A percentile compares a stretch with the other conserved stretches of the same genome.
These are phyloP conservation scores for Centropyge bicolor DNA, from an alignment of 2,797 vertebrate genomes.

Conservation along the genomic window DNA sequence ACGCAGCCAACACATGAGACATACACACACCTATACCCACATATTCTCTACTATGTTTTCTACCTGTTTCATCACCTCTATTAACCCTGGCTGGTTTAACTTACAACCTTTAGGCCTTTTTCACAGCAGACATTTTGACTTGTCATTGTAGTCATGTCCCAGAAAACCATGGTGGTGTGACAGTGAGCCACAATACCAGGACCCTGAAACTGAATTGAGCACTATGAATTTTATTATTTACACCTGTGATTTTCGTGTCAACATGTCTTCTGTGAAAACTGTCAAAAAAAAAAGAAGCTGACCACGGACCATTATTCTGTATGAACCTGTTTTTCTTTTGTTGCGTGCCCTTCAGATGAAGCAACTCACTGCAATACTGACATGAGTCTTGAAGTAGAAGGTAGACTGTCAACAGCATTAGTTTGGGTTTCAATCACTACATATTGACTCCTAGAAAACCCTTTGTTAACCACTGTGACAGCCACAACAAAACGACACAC, in stretches of 20 bases:
- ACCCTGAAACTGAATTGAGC: conserved; percentile 15
- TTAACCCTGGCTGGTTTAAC: conserved; percentile 10
- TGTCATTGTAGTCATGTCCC: not conserved
- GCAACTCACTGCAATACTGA: conserved; percentile 40
- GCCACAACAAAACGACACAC: not conserved
- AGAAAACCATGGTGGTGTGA: not conserved
- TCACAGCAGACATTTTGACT: conserved; percentile 1
- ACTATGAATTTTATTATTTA: not conserved
- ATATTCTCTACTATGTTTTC: not conserved
- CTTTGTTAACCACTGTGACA: conserved; percentile 45
- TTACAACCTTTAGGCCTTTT: not conserved
- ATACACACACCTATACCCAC: conserved; percentile 10
- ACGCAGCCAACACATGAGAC: conserved; percentile 18
- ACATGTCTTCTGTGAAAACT: not conserved
- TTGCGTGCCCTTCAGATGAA: conserved; percentile 38
- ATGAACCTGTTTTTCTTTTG: conserved; percentile 15
- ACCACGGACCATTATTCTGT: not conserved
- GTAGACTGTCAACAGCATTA: conserved; percentile 23
- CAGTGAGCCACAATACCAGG: not conserved
- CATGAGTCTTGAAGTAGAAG: conserved; percentile 18
- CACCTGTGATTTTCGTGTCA: not conserved
- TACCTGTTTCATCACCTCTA: conserved; percentile 30
- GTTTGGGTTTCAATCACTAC: conserved; percentile 30
- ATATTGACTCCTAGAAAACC: conserved; percentile 30
- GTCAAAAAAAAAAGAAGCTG: conserved; percentile 9